Evolutionary conservation across 2,888 invertebrate genomes (phyloP).

Genomic region (Archips xylosteana): DNA sequence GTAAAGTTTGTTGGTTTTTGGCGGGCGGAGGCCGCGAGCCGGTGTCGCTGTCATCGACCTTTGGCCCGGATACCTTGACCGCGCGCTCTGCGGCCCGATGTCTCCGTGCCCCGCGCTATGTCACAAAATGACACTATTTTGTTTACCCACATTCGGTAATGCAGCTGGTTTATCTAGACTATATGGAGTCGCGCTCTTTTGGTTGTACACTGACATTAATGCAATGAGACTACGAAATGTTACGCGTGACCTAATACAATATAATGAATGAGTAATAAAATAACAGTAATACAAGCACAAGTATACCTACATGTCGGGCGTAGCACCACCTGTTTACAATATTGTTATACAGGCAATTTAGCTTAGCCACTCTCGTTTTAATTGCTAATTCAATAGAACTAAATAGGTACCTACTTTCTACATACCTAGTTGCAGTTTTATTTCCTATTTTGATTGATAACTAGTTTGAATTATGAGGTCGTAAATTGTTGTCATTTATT

Average conservation of each 20-base stretch:
- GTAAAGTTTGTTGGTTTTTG: constrained; percentile 57
- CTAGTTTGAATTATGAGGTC: too few species aligned
- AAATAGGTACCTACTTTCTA: background rate
- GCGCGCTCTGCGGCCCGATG: constrained; percentile 68
- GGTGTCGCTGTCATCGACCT: constrained; percentile 81
- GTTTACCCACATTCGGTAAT: constrained; percentile 66
- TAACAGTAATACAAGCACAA: background rate
- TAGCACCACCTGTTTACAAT: constrained; percentile 6
- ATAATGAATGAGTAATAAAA: constrained; percentile 34
- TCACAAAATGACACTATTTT: constrained; percentile 69
- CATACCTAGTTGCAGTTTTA: background rate
- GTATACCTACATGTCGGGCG: background rate
- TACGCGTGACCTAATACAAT: constrained; percentile 24
- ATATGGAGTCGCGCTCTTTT: background rate
- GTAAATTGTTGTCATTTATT: too few species aligned
- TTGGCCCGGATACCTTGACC: constrained; percentile 85
- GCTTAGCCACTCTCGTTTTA: constrained; percentile 11
- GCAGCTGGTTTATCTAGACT: constrained; percentile 26
- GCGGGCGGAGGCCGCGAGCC: constrained; percentile 55
- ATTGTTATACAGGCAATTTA: constrained; percentile 8
- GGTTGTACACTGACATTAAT: constrained; percentile 17
- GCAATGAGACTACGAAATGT: constrained; percentile 14
- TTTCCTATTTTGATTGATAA: background rate
- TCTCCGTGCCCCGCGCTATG: constrained; percentile 65
- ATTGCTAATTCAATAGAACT: constrained; percentile 1